Percentiles rank a stretch among this genome's conserved stretches.
Evolutionary conservation across 1,140 invertebrate genomes (phyloP).

Genomic region (Carposina sasakii): DNA sequence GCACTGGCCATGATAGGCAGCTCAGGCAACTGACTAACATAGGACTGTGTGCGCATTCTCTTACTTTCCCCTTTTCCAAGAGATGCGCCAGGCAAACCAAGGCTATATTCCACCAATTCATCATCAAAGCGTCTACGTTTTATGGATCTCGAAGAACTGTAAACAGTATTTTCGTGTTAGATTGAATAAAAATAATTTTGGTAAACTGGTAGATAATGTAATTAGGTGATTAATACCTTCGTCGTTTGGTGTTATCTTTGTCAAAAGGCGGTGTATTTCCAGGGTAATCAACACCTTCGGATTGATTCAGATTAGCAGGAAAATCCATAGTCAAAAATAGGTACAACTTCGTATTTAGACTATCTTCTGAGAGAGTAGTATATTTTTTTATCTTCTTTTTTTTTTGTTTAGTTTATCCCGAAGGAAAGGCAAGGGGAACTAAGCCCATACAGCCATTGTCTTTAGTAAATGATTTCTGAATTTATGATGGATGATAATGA

Average conservation of each 20-base stretch:
- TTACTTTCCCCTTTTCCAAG: slow-evolving; percentile 71
- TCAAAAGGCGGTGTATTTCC: slow-evolving; percentile 43
- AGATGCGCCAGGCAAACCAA: slow-evolving; percentile 78
- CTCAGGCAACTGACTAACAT: slow-evolving; percentile 73
- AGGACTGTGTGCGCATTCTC: slow-evolving; percentile 72
- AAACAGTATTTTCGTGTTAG: slow-evolving; percentile 12
- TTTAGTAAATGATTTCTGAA: too few species aligned
- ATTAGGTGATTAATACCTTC: slow-evolving; percentile 36
- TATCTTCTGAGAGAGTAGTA: too few species aligned
- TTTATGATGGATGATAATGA: too few species aligned
- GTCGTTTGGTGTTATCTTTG: slow-evolving; percentile 55
- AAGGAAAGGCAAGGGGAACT: too few species aligned
- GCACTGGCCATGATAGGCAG: slow-evolving; percentile 62
- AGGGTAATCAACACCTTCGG: slow-evolving; percentile 61
- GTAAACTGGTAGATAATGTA: not conserved
- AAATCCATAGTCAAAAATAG: too few species aligned
- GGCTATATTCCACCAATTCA: slow-evolving; percentile 92
- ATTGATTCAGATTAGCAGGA: slow-evolving; percentile 53
- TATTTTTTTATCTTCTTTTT: too few species aligned
- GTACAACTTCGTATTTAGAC: too few species aligned
- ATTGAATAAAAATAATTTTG: not conserved
- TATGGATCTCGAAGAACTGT: slow-evolving; percentile 92
- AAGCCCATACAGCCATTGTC: too few species aligned
- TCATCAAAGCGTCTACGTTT: slow-evolving; percentile 97
- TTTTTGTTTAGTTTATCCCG: too few species aligned